Evolutionary conservation across 2,888 invertebrate species (phyloP).

Genomic region (Lasioglossum lativentre): DNA sequence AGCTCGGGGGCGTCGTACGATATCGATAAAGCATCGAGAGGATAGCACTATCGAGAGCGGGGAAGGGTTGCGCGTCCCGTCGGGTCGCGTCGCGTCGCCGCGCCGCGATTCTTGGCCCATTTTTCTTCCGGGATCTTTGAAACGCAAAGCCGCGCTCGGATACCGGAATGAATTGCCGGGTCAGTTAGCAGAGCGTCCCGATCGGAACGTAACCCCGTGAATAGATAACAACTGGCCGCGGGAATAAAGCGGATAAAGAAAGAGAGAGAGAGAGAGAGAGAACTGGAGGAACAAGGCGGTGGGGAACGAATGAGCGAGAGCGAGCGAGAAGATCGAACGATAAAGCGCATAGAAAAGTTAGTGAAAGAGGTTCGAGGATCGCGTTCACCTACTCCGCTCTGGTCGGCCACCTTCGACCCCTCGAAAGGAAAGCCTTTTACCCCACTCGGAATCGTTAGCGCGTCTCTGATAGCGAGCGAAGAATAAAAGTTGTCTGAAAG

Average conservation of each 20-base stretch:
- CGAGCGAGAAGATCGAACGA: constrained; percentile 51
- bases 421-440: background rate
- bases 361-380: constrained; percentile 64
- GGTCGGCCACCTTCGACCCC: constrained; percentile 20
- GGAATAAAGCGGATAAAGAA: constrained; percentile 43
- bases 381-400: constrained; percentile 33
- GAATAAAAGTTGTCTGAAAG: constrained; percentile 77
- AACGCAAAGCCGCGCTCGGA: constrained; percentile 30
- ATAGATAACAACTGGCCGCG: constrained; percentile 65
- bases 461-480: constrained; percentile 69
- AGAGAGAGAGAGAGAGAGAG: background rate
- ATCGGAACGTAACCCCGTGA: constrained; percentile 66
- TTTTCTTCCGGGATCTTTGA: constrained; percentile 6
- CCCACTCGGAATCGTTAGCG: constrained; percentile 74
- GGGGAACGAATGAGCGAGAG: background rate
- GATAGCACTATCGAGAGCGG: background rate
- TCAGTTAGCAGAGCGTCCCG: constrained; percentile 63
- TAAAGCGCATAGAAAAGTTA: constrained; percentile 70
- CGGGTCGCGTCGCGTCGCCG: background rate
- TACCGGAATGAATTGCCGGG: constrained; percentile 56
- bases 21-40: background rate
- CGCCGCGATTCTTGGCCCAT: background rate
- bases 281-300: background rate
- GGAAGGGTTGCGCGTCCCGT: background rate
- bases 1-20: background rate